Evolutionary conservation across 2,888 invertebrate genomes (phyloP).

Genomic region (Cosmia pyralina): DNA sequence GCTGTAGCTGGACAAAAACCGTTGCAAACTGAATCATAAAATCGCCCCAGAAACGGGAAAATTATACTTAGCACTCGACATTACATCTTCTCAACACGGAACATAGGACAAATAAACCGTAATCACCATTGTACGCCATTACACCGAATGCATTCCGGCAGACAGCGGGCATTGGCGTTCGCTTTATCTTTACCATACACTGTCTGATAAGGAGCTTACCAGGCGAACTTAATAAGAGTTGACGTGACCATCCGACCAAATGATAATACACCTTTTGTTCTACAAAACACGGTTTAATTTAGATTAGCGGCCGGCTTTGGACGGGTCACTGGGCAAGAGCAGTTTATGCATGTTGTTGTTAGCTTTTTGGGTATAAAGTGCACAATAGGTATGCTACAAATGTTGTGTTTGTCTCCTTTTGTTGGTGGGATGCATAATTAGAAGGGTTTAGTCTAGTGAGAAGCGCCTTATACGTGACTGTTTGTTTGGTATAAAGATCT

Average conservation of each 20-base stretch:
- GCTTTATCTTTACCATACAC: conserved; percentile 88
- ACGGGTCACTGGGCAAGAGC: conserved; percentile 74
- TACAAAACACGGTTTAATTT: conserved; percentile 76
- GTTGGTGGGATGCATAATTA: conserved; percentile 52
- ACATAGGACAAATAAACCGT: conserved; percentile 50
- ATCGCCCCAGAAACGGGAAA: conserved; percentile 16
- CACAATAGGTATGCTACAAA: conserved; percentile 75
- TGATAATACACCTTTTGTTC: conserved; percentile 78
- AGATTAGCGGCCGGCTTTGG: conserved; percentile 66
- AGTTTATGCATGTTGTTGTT: conserved; percentile 76
- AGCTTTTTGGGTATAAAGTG: conserved; percentile 77
- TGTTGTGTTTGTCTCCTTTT: conserved; percentile 65
- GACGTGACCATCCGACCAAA: conserved; percentile 71
- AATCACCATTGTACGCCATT: conserved; percentile 71
- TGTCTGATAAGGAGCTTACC: conserved; percentile 88
- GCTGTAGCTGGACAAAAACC: conserved; percentile 15
- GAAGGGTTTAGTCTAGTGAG: conserved; percentile 26
- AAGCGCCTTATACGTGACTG: conserved; percentile 1
- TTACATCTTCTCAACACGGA: conserved; percentile 46
- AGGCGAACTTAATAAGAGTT: conserved; percentile 86
- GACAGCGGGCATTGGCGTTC: conserved; percentile 82
- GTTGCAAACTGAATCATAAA: conserved; percentile 27
- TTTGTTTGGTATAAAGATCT: not conserved
- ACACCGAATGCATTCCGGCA: conserved; percentile 80
- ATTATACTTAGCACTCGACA: conserved; percentile 38